phyloP scores from a whole-genome alignment of 2,888 invertebrate species.

The Ellobium chinense region DNA sequence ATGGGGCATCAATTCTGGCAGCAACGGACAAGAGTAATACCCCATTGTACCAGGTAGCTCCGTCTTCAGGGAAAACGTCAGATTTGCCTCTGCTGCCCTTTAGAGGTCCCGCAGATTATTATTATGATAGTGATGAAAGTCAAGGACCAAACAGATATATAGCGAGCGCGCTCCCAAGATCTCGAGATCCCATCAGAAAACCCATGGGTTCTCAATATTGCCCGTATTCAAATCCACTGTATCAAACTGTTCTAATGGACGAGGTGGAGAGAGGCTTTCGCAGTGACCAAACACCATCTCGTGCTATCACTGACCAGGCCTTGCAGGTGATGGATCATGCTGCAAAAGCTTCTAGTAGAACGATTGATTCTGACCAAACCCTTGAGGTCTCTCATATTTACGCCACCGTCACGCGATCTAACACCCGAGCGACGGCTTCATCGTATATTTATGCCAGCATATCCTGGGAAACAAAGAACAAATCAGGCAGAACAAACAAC shows the following conservation, averaged over 20 bases:
- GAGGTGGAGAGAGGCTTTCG: not conserved
- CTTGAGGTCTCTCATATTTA: constrained; percentile 40
- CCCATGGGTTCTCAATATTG: constrained; percentile 44
- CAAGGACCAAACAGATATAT: not conserved
- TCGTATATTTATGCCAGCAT: constrained; percentile 38
- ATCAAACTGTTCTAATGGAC: not conserved
- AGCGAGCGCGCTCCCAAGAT: constrained; percentile 5
- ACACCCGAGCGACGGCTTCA: not conserved
- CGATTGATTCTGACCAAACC: not conserved
- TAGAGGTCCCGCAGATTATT: not conserved
- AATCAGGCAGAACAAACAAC: not conserved
- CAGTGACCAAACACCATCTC: not conserved
- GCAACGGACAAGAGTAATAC: no score
- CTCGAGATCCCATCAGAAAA: constrained; percentile 38
- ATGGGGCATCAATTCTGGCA: not conserved
- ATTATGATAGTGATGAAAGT: not conserved
- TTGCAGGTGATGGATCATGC: not conserved
- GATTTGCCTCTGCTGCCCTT: not conserved
- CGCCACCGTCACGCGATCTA: constrained; percentile 28
- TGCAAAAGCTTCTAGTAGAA: not conserved
- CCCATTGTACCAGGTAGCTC: no score
- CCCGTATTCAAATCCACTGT: constrained; percentile 11
- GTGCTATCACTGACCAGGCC: not conserved
- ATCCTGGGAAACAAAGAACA: constrained; percentile 25
- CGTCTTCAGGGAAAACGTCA: not conserved